phyloP scores from a whole-genome alignment of 2,888 invertebrate genomes.

The Aromia moschata region DNA sequence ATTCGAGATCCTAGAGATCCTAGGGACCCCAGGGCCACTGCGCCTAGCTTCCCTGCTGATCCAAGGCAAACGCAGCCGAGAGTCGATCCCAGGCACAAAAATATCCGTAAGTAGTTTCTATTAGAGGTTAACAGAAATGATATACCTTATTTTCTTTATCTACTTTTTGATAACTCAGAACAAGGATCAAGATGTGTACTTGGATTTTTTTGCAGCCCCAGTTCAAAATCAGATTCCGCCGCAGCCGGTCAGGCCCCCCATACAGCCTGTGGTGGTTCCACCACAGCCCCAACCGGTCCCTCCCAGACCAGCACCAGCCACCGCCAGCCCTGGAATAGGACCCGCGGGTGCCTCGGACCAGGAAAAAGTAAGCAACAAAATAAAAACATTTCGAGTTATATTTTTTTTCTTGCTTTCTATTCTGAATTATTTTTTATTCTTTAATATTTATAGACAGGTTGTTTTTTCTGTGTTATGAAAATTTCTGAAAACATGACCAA shows the following conservation, averaged over 20 bases:
- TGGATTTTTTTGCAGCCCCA: conserved; percentile 37
- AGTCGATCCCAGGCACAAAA: conserved; percentile 74
- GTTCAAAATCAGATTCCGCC: conserved; percentile 44
- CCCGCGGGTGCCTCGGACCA: conserved; percentile 89
- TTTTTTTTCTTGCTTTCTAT: no score
- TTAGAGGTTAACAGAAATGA: not conserved
- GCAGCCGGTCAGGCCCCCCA: conserved; percentile 46
- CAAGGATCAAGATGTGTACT: not conserved
- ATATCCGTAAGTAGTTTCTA: conserved; percentile 56
- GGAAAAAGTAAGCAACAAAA: conserved; percentile 75
- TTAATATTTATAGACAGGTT: no score
- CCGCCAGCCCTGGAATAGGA: conserved; percentile 66
- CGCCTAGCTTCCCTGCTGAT: conserved; percentile 63
- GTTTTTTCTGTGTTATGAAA: no score
- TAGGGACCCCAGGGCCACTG: conserved; percentile 46
- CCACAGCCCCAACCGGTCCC: conserved; percentile 25
- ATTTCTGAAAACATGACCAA: no score
- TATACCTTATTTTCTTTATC: not conserved
- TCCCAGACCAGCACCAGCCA: conserved; percentile 48
- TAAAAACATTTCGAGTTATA: not conserved
- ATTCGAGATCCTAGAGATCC: conserved; percentile 59
- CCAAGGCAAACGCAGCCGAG: conserved; percentile 67
- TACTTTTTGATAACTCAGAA: not conserved
- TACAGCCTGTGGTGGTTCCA: conserved; percentile 16
- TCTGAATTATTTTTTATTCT: no score